phyloP scores from a whole-genome alignment of 2,797 vertebrate genomes.

The Ataeniobius toweri region DNA sequence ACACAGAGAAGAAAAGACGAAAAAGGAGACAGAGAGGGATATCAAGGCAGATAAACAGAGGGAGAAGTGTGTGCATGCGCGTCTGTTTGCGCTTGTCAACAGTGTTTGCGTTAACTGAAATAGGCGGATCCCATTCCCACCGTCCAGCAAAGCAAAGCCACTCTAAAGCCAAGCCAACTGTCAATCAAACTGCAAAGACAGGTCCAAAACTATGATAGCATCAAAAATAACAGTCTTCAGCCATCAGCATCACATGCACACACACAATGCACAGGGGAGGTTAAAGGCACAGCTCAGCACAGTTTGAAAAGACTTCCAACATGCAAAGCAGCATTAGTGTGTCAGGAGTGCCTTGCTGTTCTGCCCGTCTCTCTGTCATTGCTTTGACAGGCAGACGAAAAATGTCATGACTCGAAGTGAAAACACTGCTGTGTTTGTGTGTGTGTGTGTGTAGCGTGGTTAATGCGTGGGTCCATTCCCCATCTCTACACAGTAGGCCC shows the following conservation, averaged over 20 bases:
- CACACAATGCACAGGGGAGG: conserved; percentile 31
- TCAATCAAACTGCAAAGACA: conserved; percentile 57
- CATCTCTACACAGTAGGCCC: conserved; percentile 55
- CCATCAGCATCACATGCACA: conserved; percentile 58
- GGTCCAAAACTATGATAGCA: conserved; percentile 67
- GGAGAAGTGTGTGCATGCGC: conserved; percentile 38
- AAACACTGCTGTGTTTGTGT: conserved; percentile 54
- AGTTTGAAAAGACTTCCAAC: conserved; percentile 74
- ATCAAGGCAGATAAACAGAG: conserved; percentile 59
- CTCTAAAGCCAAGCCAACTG: conserved; percentile 65
- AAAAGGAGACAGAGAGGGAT: conserved; percentile 47
- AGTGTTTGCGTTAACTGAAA: conserved; percentile 46
- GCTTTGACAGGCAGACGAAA: conserved; percentile 77
- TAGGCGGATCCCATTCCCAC: conserved; percentile 59
- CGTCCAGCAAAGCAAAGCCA: conserved; percentile 53
- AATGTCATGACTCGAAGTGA: conserved; percentile 73
- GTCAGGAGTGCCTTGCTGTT: conserved; percentile 73
- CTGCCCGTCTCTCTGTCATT: conserved; percentile 69
- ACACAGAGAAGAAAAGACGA: conserved; percentile 43
- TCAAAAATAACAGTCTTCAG: conserved; percentile 74
- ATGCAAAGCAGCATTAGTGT: conserved; percentile 83
- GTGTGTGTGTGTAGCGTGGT: conserved; percentile 43
- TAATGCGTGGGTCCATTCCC: conserved; percentile 75
- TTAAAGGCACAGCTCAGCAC: conserved; percentile 64
- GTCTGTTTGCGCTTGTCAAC: conserved; percentile 59